phyloP scores from a whole-genome alignment of 2,113 vertebrate species.

The Corvus moneduloides region DNA sequence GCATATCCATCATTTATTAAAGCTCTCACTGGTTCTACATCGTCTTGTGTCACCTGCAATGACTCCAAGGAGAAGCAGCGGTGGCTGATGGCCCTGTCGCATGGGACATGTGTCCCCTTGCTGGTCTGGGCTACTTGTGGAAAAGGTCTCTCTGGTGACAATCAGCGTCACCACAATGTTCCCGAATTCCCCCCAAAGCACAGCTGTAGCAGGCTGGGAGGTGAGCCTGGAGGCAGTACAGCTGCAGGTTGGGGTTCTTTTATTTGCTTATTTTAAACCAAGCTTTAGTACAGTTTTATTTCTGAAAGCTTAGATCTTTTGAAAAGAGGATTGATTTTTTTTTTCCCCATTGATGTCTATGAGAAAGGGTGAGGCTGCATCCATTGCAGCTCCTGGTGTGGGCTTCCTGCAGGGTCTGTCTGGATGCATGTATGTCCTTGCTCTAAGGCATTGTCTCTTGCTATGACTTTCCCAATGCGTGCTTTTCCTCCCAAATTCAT shows the following conservation, averaged over 20 bases:
- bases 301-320: background rate
- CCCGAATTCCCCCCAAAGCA: background rate
- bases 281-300: background rate
- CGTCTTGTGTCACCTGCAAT: background rate
- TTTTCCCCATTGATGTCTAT: background rate
- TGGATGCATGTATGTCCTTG: background rate
- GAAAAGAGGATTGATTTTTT: background rate
- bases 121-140: background rate
- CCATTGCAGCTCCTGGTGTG: background rate
- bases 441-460: background rate
- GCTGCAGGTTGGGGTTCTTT: background rate
- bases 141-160: background rate
- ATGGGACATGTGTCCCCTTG: rapidly evolving
- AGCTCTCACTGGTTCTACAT: background rate
- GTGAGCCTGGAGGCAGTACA: background rate
- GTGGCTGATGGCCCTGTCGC: background rate
- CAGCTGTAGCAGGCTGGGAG: background rate
- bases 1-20: background rate
- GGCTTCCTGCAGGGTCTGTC: rapidly evolving
- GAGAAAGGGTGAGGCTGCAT: background rate
- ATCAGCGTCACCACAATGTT: background rate
- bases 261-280: background rate
- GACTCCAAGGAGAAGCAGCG: background rate
- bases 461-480: background rate
- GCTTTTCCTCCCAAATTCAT: background rate